Conservation (phyloP, 2,113 vertebrate species). For the Oreocharis arfaki region DNA sequence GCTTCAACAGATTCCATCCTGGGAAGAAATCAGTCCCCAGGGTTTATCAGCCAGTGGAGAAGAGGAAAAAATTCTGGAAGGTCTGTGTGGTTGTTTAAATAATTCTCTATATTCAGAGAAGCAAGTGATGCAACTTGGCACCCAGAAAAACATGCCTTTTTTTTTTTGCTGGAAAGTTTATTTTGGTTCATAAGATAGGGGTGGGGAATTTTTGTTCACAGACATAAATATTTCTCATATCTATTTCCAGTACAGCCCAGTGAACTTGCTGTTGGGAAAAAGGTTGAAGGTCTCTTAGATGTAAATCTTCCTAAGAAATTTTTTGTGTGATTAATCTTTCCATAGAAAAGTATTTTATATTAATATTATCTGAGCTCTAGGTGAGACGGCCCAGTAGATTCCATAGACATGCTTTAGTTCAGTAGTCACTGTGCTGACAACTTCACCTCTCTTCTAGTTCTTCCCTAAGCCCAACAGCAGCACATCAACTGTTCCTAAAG, state of each 20-base stretch:
- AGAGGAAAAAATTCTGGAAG: not conserved
- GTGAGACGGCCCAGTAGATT: not conserved
- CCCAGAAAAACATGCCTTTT: not conserved
- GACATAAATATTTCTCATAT: not conserved
- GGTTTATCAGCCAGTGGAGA: not conserved
- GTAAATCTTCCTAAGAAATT: not conserved
- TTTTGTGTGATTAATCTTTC: not conserved
- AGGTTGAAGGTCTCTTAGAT: not conserved
- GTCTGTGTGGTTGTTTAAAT: not conserved
- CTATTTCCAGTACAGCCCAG: not conserved
- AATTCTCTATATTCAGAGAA: not conserved
- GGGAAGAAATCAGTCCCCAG: not conserved
- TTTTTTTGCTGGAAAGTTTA: not conserved
- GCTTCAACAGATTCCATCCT: not conserved
- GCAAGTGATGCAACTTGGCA: not conserved
- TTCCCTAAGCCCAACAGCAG: not conserved
- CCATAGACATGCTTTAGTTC: not conserved
- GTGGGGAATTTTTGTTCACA: not conserved
- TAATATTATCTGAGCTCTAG: not conserved
- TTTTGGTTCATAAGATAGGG: not conserved
- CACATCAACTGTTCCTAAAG: not conserved
- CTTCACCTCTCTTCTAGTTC: not conserved
- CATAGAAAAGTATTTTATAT: not conserved
- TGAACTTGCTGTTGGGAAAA: not conserved
- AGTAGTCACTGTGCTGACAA: not conserved